Conservation (phyloP, 2,797 vertebrate species). For the Falco columbarius region DNA sequence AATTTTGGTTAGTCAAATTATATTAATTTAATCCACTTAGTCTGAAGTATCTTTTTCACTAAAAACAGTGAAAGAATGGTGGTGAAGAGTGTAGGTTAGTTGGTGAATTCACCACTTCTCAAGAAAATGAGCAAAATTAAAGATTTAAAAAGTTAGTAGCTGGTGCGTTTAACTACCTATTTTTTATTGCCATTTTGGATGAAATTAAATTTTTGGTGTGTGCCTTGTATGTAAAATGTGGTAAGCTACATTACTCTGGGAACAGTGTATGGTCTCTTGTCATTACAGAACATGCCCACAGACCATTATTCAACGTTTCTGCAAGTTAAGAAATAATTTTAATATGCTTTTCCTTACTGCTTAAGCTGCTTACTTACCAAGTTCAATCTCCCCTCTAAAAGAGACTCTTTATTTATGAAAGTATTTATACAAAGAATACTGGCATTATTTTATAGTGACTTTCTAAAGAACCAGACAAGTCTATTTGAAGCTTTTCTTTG, state of each 20-base stretch:
- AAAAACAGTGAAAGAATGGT: not conserved
- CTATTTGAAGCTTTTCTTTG: conserved; percentile 77
- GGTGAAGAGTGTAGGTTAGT: not conserved
- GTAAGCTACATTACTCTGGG: not conserved
- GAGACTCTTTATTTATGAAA: conserved; percentile 71
- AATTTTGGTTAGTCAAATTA: conserved; percentile 16
- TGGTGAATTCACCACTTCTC: not conserved
- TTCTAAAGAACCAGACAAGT: conserved; percentile 74
- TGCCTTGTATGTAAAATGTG: not conserved
- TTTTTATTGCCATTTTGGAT: not conserved
- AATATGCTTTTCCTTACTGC: conserved; percentile 45
- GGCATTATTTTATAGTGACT: conserved; percentile 75
- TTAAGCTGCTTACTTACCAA: conserved; percentile 74
- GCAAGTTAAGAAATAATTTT: conserved; percentile 61
- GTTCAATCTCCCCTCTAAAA: conserved; percentile 67
- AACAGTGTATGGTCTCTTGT: not conserved
- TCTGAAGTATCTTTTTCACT: not conserved
- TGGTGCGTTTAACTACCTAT: not conserved
- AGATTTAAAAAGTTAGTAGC: not conserved
- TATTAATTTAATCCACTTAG: not conserved
- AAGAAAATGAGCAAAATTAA: not conserved
- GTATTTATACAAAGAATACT: conserved; percentile 57
- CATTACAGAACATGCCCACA: not conserved
- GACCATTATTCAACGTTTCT: conserved; percentile 41
- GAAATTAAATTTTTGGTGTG: not conserved